Percentiles rank a stretch among this genome's conserved stretches.
Conservation (phyloP, 2,113 vertebrate genomes). For the Thermophis baileyi region DNA sequence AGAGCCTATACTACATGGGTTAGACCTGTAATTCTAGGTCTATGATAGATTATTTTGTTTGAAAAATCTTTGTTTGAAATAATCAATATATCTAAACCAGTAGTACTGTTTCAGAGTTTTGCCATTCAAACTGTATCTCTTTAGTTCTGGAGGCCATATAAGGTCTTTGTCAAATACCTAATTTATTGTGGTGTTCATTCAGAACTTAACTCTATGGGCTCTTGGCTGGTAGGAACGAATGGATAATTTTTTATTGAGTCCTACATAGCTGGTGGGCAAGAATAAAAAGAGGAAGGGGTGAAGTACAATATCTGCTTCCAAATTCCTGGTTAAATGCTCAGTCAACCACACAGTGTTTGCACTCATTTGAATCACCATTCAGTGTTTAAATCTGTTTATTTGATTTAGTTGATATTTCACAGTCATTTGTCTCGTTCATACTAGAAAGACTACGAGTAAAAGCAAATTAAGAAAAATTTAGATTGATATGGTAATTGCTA, state of each 20-base stretch:
- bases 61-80: slow-evolving; percentile 22
- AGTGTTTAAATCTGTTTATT: slow-evolving; percentile 23
- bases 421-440: slow-evolving; percentile 32
- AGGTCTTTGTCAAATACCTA: slow-evolving; percentile 62
- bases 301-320: slow-evolving; percentile 35
- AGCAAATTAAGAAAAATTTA: slow-evolving; percentile 11
- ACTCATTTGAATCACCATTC: slow-evolving; percentile 43
- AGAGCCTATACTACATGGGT: background rate
- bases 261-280: slow-evolving; percentile 43
- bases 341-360: slow-evolving; percentile 26
- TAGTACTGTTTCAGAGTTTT: slow-evolving; percentile 55
- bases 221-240: slow-evolving; percentile 62
- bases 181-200: slow-evolving; percentile 65
- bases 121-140: slow-evolving; percentile 57
- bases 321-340: slow-evolving; percentile 36
- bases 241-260: slow-evolving; percentile 52
- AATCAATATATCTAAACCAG: slow-evolving; percentile 46
- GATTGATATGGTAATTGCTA: background rate
- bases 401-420: background rate
- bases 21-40: slow-evolving; percentile 28
- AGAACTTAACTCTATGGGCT: slow-evolving; percentile 51
- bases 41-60: slow-evolving; percentile 42
- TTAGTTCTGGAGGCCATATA: slow-evolving; percentile 28
- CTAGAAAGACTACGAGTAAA: slow-evolving; percentile 16
- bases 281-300: slow-evolving; percentile 41